A percentile compares a stretch with the other conserved stretches of the same genome.
phyloP scores from a whole-genome alignment of 2,888 invertebrate species.

The Cephalotes varians region DNA sequence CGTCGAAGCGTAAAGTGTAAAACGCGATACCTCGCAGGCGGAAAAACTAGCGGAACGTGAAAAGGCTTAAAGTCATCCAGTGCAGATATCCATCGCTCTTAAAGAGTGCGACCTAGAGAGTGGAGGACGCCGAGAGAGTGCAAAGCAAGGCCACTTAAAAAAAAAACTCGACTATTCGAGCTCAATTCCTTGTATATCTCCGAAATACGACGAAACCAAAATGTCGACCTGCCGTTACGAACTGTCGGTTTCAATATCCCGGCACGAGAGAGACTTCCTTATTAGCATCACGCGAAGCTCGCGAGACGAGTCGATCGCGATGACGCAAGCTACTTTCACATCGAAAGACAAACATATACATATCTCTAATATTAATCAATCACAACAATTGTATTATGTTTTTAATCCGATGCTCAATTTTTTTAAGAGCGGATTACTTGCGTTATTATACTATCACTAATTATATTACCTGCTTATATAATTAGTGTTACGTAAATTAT shows the following conservation, averaged over 20 bases:
- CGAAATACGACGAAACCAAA: slow-evolving; percentile 32
- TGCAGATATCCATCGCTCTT: slow-evolving; percentile 58
- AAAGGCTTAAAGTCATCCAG: slow-evolving; percentile 52
- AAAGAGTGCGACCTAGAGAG: slow-evolving; percentile 50
- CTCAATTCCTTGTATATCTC: background rate
- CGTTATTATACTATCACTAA: background rate
- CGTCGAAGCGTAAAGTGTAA: slow-evolving; percentile 36
- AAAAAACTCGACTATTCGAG: slow-evolving; percentile 1
- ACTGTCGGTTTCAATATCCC: slow-evolving; percentile 64
- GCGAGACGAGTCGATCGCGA: slow-evolving; percentile 60
- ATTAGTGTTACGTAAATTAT: background rate
- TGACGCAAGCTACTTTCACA: slow-evolving; percentile 49
- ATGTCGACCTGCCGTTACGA: slow-evolving; percentile 44
- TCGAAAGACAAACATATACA: background rate
- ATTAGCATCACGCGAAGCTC: slow-evolving; percentile 61
- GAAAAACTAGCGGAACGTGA: slow-evolving; percentile 48
- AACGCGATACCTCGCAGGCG: slow-evolving; percentile 28
- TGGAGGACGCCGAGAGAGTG: background rate
- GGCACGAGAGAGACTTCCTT: slow-evolving; percentile 61
- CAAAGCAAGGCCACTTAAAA: slow-evolving; percentile 1
- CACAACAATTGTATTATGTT: background rate
- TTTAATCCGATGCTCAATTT: background rate
- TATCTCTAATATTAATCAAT: background rate
- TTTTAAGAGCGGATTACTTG: background rate
- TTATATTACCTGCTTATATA: background rate